Percentiles rank a stretch among this genome's conserved stretches.
Evolutionary conservation across 2,888 invertebrate species (phyloP).

Genomic region (Herminia tarsipennalis): DNA sequence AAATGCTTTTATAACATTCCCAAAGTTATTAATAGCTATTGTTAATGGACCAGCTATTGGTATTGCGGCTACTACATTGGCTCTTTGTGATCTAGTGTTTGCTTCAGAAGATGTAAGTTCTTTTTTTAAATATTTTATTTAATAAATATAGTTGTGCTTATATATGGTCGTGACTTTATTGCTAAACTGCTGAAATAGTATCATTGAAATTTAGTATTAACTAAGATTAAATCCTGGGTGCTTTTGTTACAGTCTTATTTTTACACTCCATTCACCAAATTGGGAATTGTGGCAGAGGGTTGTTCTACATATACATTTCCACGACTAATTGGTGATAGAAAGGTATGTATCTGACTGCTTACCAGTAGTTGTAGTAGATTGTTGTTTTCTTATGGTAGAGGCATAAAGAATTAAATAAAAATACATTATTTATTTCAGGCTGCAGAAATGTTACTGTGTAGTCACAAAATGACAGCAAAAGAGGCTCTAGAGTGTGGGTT

Average conservation of each 20-base stretch:
- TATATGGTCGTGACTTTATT: neutral
- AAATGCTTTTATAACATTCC: conserved; percentile 92
- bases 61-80: conserved; percentile 93
- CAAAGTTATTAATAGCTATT: conserved; percentile 94
- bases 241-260: conserved; percentile 90
- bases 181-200: neutral
- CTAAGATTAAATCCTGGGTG: neutral
- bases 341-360: conserved; percentile 80
- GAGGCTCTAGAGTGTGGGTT: conserved; percentile 93
- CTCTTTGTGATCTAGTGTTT: conserved; percentile 95
- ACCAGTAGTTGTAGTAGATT: too few species aligned
- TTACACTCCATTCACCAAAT: conserved; percentile 93
- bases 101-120: conserved; percentile 91
- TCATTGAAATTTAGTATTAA: neutral
- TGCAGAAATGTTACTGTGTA: conserved; percentile 87
- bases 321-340: conserved; percentile 92
- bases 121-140: neutral
- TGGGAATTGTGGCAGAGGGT: conserved; percentile 96
- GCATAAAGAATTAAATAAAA: too few species aligned
- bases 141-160: neutral
- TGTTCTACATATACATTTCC: conserved; percentile 96
- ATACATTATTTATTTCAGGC: conserved; percentile 81
- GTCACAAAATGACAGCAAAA: conserved; percentile 90
- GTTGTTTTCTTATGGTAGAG: too few species aligned
- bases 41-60: conserved; percentile 98